Evolutionary conservation across 2,888 invertebrate genomes (phyloP).

Genomic region (Malthinus flaveolus): DNA sequence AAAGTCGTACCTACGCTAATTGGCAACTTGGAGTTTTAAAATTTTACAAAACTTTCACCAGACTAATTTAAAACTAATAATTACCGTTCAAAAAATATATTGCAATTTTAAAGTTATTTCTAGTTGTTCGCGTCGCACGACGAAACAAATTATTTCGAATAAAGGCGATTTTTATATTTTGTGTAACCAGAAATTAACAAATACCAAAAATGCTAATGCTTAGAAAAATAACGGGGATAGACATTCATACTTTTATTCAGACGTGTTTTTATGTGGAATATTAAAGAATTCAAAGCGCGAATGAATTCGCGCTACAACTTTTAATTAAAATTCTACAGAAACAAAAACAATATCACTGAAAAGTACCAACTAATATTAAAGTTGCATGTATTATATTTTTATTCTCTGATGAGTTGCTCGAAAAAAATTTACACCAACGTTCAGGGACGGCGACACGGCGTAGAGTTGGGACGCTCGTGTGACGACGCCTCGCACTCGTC

Average conservation of each 20-base stretch:
- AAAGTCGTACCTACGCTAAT: conserved; percentile 11
- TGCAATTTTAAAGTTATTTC: background rate
- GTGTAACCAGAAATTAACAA: background rate
- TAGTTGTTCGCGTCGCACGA: conserved; percentile 5
- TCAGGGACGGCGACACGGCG: too few species aligned
- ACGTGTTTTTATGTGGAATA: conserved; percentile 21
- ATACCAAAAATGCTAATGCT: conserved; percentile 6
- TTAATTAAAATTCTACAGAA: conserved; percentile 25
- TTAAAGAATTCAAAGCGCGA: conserved; percentile 22
- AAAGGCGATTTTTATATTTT: background rate
- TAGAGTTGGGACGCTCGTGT: too few species aligned
- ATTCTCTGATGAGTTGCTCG: background rate
- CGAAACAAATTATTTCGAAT: background rate
- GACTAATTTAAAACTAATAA: conserved; percentile 25
- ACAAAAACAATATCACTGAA: conserved; percentile 9
- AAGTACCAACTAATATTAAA: conserved; percentile 14
- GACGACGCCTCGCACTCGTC: too few species aligned
- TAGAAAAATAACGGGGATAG: conserved; percentile 11
- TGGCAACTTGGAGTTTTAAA: conserved; percentile 11
- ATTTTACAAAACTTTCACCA: conserved; percentile 5
- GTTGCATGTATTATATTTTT: background rate
- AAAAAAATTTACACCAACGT: too few species aligned
- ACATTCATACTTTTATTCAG: conserved; percentile 15
- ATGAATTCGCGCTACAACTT: conserved; percentile 21
- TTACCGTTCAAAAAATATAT: conserved; percentile 15